phyloP scores from a whole-genome alignment of 2,888 invertebrate species.

The Esperia sulphurella region DNA sequence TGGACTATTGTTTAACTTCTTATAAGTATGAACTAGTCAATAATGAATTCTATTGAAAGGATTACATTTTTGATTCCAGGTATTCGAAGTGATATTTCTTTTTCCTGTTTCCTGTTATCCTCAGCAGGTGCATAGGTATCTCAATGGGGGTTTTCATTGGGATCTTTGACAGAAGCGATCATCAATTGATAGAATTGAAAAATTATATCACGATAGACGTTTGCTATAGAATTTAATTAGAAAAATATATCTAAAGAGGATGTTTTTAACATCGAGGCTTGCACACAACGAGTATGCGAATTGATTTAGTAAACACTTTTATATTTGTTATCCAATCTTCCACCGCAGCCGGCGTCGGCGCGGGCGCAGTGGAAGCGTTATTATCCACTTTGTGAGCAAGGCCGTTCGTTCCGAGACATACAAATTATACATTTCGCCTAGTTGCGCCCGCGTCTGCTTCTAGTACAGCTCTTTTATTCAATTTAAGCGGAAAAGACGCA shows the following conservation, averaged over 20 bases:
- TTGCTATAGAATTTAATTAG: neutral
- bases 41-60: too few species aligned
- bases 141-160: too few species aligned
- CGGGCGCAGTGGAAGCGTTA: slow-evolving; percentile 55
- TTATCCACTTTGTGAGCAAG: slow-evolving; percentile 71
- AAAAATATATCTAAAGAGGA: slow-evolving; percentile 19
- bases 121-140: too few species aligned
- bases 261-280: slow-evolving; percentile 25
- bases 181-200: too few species aligned
- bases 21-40: too few species aligned
- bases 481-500: neutral
- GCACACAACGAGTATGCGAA: slow-evolving; percentile 28
- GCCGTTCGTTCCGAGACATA: slow-evolving; percentile 37
- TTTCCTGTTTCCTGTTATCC: too few species aligned
- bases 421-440: slow-evolving; percentile 39
- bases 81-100: too few species aligned
- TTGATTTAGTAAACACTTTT: slow-evolving; percentile 52
- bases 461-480: slow-evolving; percentile 5
- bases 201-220: too few species aligned
- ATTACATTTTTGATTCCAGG: too few species aligned
- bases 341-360: slow-evolving; percentile 45
- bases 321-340: slow-evolving; percentile 64
- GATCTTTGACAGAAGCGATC: too few species aligned
- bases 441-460: slow-evolving; percentile 10
- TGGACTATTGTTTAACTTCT: neutral